A percentile compares a stretch with the other conserved stretches of the same genome.
phyloP scores from a whole-genome alignment of 2,797 vertebrate species.

The Gila robusta region DNA sequence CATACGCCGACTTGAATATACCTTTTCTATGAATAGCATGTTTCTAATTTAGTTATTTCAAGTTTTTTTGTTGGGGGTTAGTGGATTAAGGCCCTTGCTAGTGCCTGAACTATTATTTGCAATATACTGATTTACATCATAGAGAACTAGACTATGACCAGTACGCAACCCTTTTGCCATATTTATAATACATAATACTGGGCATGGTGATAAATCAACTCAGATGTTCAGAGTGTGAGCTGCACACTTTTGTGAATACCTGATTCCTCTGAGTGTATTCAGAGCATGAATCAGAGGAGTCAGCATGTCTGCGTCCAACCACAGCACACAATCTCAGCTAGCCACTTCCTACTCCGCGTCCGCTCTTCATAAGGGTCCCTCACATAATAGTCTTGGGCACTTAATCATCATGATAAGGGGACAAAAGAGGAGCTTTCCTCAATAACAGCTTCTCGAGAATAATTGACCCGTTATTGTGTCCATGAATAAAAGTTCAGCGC shows the following conservation, averaged over 20 bases:
- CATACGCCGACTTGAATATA: not conserved
- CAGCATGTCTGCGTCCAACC: constrained; percentile 79
- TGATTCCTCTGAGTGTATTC: constrained; percentile 70
- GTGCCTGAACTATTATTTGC: not conserved
- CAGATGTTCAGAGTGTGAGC: constrained; percentile 52
- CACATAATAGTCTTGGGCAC: constrained; percentile 34
- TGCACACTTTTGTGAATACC: constrained; percentile 55
- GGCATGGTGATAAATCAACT: constrained; percentile 17
- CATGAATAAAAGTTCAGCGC: not conserved
- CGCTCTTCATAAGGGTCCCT: constrained; percentile 74
- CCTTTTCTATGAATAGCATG: not conserved
- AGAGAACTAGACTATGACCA: not conserved
- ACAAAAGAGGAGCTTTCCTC: constrained; percentile 57
- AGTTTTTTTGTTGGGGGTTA: too few species aligned
- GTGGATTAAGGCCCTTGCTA: not conserved
- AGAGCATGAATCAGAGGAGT: constrained; percentile 75
- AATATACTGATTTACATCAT: not conserved
- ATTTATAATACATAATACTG: too few species aligned
- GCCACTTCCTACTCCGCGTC: not conserved
- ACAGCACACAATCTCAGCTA: constrained; percentile 43
- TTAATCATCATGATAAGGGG: constrained; percentile 47
- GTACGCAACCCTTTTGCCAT: not conserved
- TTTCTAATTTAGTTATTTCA: not conserved
- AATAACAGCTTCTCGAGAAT: constrained; percentile 60
- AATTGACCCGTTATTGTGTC: constrained; percentile 22